Evolutionary conservation across 2,797 vertebrate species (phyloP), one percentile per base, ranked within the genome.

Genomic region (Odontamblyopus rebecca): DNA sequence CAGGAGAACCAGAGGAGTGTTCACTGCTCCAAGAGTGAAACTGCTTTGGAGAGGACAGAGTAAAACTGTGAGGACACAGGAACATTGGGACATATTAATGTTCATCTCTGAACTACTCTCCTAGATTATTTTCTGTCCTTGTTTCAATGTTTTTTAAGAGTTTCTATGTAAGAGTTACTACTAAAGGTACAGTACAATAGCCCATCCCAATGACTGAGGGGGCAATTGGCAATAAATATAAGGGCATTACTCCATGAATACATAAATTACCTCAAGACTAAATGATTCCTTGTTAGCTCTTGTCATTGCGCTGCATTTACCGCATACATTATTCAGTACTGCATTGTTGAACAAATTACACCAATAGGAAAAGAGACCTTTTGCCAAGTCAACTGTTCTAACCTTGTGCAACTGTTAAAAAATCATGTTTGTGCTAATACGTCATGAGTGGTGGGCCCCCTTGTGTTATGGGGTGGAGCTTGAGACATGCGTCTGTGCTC

Each of bases 401-500:
- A 44, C 41, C 41, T 5, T 3, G 41, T 44, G 41, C 12, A 13
- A 44, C 53, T 23, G n/a, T n/a, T 19, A 51, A 54, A 23, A 54
- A 23, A 7, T 0, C 53, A 23, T n/a, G 5, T n/a, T 54, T 54
- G 54, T 3, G 3, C 54, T 54, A 11, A 3, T 56, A 23, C 54
- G 13, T 18, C 61, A 41, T 11, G 11, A 23, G 61, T 4, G 9
- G 3, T n/a, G 61, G 61, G 53, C 30, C 38, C 51, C 13, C 3
- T 71, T 38, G 44, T 73, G 71, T 35, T 38, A 64, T 69, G 65
- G 59, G 35, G 41, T 44, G 44, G 76, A 70, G 26, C n/a, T 50
- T 56, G 26, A 48, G 84, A 84, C 75, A 77, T 66, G 69, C 64
- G 75, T 79, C 68, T 79, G 80, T 3, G 38, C 69, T 61, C 78